phyloP scores from a whole-genome alignment of 2,113 vertebrate genomes.

The Turdus rufiventris region DNA sequence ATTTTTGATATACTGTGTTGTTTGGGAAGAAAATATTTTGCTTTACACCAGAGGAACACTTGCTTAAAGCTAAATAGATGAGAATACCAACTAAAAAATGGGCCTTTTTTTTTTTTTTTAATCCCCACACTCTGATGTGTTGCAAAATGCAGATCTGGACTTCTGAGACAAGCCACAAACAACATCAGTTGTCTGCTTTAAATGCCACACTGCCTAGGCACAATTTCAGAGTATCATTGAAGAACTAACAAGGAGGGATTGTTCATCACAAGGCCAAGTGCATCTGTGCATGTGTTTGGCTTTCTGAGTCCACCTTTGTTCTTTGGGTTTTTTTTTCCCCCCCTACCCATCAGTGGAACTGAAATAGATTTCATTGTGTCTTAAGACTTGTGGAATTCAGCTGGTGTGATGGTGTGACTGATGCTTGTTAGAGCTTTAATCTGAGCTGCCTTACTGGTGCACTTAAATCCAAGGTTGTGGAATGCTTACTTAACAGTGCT shows the following conservation, averaged over 20 bases:
- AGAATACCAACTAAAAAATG: neutral
- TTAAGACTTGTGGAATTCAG: neutral
- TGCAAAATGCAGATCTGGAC: neutral
- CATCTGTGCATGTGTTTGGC: neutral
- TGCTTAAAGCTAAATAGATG: neutral
- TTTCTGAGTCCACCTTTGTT: neutral
- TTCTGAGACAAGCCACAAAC: neutral
- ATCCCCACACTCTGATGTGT: neutral
- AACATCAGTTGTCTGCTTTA: neutral
- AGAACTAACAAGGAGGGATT: neutral
- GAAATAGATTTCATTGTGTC: neutral
- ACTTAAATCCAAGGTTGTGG: neutral
- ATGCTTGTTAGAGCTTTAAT: neutral
- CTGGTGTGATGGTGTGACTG: neutral
- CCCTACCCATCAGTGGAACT: neutral
- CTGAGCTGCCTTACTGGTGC: neutral
- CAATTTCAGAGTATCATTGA: neutral
- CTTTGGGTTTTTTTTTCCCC: neutral
- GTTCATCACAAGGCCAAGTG: neutral
- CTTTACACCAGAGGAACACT: neutral
- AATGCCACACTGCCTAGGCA: neutral
- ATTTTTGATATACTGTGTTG: neutral
- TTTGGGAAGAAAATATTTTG: neutral
- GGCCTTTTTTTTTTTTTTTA: neutral
- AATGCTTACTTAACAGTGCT: neutral